A percentile compares a stretch with the other conserved stretches of the same genome.
Conservation (phyloP, 2,888 invertebrate species). For the Lasioglossum marginatum region DNA sequence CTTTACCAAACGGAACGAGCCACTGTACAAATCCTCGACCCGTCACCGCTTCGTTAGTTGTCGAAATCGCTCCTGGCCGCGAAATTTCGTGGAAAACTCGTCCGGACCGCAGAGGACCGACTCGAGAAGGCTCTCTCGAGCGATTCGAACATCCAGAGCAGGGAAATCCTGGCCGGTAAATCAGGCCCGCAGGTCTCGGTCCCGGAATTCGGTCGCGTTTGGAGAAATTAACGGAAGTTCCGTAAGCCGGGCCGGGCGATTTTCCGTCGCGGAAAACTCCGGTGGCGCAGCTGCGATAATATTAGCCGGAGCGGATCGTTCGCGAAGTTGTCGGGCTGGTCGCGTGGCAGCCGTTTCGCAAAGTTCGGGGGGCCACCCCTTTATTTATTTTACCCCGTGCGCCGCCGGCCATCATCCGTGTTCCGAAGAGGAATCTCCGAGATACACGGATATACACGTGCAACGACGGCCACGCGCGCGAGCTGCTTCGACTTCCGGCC, state of each 20-base stretch:
- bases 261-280: conserved; percentile 28
- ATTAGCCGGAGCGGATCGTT: conserved; percentile 28
- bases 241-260: not conserved
- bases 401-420: conserved; percentile 60
- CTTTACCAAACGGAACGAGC: not conserved
- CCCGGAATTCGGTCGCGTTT: conserved; percentile 20
- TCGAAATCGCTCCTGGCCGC: not conserved
- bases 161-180: conserved; percentile 20
- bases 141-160: not conserved
- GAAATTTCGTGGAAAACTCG: not conserved
- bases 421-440: conserved; percentile 58
- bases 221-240: conserved; percentile 45
- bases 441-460: not conserved
- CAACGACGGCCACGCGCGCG: not conserved
- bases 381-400: conserved; percentile 72
- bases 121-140: not conserved
- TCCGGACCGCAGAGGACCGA: not conserved
- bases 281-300: conserved; percentile 57
- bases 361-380: conserved; percentile 59
- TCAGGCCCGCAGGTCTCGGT: not conserved
- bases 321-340: conserved; percentile 25
- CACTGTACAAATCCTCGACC: not conserved
- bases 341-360: conserved; percentile 64
- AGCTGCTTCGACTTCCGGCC: not conserved
- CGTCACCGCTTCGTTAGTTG: not conserved